Evolutionary conservation across 2,113 vertebrate genomes (phyloP).

Genomic region (Elanoides forficatus): DNA sequence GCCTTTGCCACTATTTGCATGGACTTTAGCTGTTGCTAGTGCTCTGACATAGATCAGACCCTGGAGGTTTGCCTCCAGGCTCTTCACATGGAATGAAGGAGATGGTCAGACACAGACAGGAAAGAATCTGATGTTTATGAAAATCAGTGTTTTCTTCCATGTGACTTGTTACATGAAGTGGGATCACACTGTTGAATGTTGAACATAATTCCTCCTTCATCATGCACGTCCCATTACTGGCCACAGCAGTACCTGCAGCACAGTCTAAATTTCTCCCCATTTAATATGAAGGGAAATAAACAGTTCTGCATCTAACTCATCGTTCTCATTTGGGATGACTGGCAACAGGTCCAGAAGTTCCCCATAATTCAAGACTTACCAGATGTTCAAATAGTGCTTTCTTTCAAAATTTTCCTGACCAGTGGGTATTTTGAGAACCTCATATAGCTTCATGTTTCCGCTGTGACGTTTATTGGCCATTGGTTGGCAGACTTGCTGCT

Average conservation of each 20-base stretch:
- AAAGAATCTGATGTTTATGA: neutral
- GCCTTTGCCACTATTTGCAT: neutral
- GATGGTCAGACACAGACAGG: neutral
- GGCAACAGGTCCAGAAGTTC: neutral
- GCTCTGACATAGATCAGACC: neutral
- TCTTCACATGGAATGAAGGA: neutral
- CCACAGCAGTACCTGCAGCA: neutral
- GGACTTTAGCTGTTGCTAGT: neutral
- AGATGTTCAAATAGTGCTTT: neutral
- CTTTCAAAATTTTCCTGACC: neutral
- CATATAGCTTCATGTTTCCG: neutral
- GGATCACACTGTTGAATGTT: neutral
- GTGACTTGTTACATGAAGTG: neutral
- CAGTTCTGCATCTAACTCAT: neutral
- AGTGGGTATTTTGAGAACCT: neutral
- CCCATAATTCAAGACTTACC: neutral
- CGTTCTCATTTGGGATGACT: neutral
- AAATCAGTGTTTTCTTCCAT: neutral
- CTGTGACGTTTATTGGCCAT: neutral
- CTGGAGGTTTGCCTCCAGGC: neutral
- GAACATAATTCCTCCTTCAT: neutral
- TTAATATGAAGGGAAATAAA: neutral
- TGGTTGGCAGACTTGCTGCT: neutral
- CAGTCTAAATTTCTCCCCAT: neutral
- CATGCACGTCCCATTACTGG: neutral